Conservation (phyloP, 1,140 invertebrate species). For the Tetramorium simillimum region DNA sequence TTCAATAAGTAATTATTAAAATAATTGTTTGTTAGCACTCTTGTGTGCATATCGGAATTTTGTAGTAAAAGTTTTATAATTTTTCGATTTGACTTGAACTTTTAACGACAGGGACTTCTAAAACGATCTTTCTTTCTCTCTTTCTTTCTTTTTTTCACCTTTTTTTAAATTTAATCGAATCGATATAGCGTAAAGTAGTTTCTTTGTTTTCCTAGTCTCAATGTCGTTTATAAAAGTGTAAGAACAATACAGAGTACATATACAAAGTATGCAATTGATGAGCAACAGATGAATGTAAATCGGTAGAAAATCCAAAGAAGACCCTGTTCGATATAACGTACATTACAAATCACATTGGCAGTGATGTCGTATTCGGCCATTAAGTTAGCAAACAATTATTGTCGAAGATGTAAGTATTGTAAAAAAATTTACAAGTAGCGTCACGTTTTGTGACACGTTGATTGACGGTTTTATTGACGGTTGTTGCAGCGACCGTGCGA, state of each 20-base stretch:
- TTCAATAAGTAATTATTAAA: conserved; percentile 81
- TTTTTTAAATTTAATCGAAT: conserved; percentile 21
- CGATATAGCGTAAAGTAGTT: background rate
- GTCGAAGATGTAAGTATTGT: conserved; percentile 79
- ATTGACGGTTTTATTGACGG: conserved; percentile 83
- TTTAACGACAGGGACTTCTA: conserved; percentile 47
- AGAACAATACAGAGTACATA: background rate
- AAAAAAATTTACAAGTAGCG: conserved; percentile 73
- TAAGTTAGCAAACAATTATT: conserved; percentile 53
- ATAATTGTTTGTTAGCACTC: conserved; percentile 69
- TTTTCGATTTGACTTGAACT: background rate
- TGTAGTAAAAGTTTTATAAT: background rate
- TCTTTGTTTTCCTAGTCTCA: background rate
- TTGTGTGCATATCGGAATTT: background rate
- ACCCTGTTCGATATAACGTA: conserved; percentile 22
- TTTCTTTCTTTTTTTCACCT: background rate
- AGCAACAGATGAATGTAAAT: background rate
- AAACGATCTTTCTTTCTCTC: background rate
- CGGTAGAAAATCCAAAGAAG: conserved; percentile 15
- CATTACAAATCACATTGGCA: background rate
- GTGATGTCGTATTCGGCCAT: background rate
- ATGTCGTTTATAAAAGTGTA: background rate
- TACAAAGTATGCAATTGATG: background rate
- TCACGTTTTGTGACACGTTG: conserved; percentile 73
- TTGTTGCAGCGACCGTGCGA: conserved; percentile 85